Evolutionary conservation across 2,888 invertebrate genomes (phyloP).

Genomic region (Patella caerulea): DNA sequence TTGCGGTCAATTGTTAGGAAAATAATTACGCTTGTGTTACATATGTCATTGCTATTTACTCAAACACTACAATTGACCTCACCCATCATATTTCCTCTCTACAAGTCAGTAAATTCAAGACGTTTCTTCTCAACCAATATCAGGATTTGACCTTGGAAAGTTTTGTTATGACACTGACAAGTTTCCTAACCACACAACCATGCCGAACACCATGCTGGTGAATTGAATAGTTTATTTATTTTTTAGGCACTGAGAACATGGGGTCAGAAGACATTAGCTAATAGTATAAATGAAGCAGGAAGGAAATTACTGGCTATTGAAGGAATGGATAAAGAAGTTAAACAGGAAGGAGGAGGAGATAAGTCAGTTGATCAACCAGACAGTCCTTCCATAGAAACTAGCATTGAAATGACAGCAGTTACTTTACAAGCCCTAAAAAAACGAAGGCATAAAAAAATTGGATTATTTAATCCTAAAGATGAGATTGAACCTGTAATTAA

Average conservation of each 20-base stretch:
- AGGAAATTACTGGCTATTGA: conserved; percentile 61
- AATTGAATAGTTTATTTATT: too few relatives aligned
- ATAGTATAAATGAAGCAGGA: conserved; percentile 65
- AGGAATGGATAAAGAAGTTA: conserved; percentile 37
- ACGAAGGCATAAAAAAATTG: conserved; percentile 30
- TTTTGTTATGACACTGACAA: too few relatives aligned
- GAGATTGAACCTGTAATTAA: conserved; percentile 60
- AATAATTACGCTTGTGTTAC: too few relatives aligned
- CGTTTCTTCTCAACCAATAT: too few relatives aligned
- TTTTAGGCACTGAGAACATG: conserved; percentile 64
- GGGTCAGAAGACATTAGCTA: conserved; percentile 66
- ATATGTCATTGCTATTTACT: too few relatives aligned
- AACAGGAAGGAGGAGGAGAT: conserved; percentile 44
- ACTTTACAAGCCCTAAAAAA: conserved; percentile 57
- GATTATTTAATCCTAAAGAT: conserved; percentile 43
- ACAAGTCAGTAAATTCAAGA: too few relatives aligned
- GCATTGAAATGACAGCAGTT: conserved; percentile 32
- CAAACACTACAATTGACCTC: too few relatives aligned
- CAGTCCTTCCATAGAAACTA: not conserved
- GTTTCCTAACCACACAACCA: too few relatives aligned
- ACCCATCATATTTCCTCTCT: too few relatives aligned
- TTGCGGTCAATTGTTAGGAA: too few relatives aligned
- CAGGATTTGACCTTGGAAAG: too few relatives aligned
- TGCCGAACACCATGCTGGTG: too few relatives aligned
- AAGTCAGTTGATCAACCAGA: conserved; percentile 8